These are phyloP conservation scores for Brachyalestes nurse DNA, from an alignment of 2,797 vertebrate species.

Conservation along the genomic window DNA sequence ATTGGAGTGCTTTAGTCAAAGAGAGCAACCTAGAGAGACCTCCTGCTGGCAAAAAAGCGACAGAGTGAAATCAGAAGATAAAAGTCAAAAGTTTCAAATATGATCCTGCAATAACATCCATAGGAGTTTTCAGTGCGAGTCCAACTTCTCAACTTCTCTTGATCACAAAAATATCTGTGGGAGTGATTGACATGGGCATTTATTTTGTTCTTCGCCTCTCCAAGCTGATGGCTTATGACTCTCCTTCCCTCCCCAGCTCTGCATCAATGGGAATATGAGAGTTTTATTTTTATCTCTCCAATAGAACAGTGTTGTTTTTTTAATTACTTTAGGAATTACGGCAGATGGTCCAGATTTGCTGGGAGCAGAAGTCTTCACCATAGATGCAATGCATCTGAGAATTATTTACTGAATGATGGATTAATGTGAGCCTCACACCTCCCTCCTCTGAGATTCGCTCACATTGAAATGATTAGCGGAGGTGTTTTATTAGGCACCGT, in stretches of 20 bases:
- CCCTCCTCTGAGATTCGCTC: constrained; percentile 69
- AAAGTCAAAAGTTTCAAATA: constrained; percentile 5
- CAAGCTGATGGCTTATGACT: constrained; percentile 18
- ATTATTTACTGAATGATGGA: constrained; percentile 69
- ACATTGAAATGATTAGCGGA: constrained; percentile 59
- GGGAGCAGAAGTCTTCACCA: constrained; percentile 49
- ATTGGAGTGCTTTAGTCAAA: constrained; percentile 21
- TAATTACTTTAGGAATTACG: constrained; percentile 62
- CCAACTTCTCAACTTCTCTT: background rate
- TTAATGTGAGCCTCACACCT: constrained; percentile 64
- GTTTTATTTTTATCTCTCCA: constrained; percentile 52
- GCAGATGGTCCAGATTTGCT: constrained; percentile 71
- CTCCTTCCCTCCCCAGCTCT: constrained; percentile 7
- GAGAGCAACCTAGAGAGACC: constrained; percentile 6
- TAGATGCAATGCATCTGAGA: constrained; percentile 63
- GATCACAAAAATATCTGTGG: constrained; percentile 16
- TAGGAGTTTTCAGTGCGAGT: constrained; percentile 7
- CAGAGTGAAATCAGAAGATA: constrained; percentile 1
- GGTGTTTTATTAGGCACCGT: constrained; percentile 69
- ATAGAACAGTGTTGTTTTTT: constrained; percentile 60
- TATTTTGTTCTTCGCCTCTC: constrained; percentile 2
- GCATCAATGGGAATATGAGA: constrained; percentile 23
- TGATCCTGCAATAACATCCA: constrained; percentile 14
- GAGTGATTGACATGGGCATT: constrained; percentile 16
- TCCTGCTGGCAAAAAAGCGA: background rate